Evolutionary conservation across 1,140 invertebrate genomes (phyloP).

Genomic region (Tribolium madens): DNA sequence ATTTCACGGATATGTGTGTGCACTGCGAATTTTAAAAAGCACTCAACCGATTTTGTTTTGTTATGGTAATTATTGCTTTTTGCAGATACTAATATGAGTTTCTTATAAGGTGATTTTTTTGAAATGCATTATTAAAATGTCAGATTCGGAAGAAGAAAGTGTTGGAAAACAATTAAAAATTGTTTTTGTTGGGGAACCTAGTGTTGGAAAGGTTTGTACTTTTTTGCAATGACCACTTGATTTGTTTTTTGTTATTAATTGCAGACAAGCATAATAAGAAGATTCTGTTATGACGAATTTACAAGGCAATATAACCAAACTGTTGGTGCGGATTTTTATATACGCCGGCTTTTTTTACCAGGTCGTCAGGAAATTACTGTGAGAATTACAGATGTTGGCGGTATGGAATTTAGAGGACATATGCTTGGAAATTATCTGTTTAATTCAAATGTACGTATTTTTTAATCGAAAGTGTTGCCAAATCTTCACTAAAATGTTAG

Average conservation of each 20-base stretch:
- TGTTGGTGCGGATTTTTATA: constrained; percentile 84
- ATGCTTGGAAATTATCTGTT: constrained; percentile 91
- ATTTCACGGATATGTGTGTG: constrained; percentile 1
- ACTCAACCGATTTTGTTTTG: constrained; percentile 37
- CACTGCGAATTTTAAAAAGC: constrained; percentile 39
- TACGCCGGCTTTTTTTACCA: constrained; percentile 78
- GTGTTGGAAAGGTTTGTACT: constrained; percentile 81
- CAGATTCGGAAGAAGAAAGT: constrained; percentile 75
- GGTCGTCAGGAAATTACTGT: constrained; percentile 77
- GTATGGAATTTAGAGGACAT: constrained; percentile 76
- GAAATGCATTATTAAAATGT: constrained; percentile 66
- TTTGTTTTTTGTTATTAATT: constrained; percentile 49
- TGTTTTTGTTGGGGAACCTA: constrained; percentile 83
- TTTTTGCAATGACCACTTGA: neutral
- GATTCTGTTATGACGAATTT: constrained; percentile 82
- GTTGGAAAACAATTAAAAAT: constrained; percentile 81
- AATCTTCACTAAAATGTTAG: too few relatives aligned
- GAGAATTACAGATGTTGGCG: constrained; percentile 88
- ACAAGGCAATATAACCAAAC: constrained; percentile 81
- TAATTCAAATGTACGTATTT: constrained; percentile 77
- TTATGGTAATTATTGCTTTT: constrained; percentile 46
- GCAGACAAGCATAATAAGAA: constrained; percentile 77
- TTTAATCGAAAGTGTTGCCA: constrained; percentile 29
- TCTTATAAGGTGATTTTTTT: neutral
- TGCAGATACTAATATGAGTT: neutral